Percentiles rank a stretch among this genome's conserved stretches.
Evolutionary conservation across 2,113 vertebrate species (phyloP).

Genomic region (Jacana jacana): DNA sequence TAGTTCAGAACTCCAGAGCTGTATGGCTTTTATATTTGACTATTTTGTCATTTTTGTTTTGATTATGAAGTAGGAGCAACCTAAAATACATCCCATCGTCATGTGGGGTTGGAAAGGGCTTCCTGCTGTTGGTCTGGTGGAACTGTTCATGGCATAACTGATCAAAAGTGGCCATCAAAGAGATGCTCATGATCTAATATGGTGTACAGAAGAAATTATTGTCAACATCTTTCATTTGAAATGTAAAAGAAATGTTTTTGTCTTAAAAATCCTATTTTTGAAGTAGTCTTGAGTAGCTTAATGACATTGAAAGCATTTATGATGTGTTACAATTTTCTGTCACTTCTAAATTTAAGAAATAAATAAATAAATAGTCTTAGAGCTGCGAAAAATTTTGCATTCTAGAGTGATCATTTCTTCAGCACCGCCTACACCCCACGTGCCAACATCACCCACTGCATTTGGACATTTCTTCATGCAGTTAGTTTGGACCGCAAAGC

Average conservation of each 20-base stretch:
- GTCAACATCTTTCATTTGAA: not conserved
- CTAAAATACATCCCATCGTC: not conserved
- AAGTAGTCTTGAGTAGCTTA: not conserved
- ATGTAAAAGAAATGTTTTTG: not conserved
- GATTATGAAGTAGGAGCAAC: not conserved
- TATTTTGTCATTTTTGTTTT: not conserved
- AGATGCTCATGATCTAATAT: not conserved
- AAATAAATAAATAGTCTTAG: not conserved
- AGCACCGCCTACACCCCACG: not conserved
- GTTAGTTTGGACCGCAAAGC: not conserved
- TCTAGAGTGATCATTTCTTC: constrained; percentile 3
- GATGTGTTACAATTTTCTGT: constrained; percentile 46
- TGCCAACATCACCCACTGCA: not conserved
- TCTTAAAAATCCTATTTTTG: constrained; percentile 10
- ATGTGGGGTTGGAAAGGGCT: not conserved
- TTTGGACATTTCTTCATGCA: not conserved
- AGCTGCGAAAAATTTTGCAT: constrained; percentile 17
- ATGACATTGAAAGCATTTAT: not conserved
- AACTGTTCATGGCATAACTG: not conserved
- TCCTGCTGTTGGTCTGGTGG: not conserved
- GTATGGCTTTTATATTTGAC: not conserved
- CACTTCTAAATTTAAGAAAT: constrained; percentile 40
- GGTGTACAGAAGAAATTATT: not conserved
- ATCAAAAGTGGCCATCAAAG: not conserved
- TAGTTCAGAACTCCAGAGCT: not conserved